Conservation (phyloP, 2,113 vertebrate genomes). For the Oncorhynchus mykiss region DNA sequence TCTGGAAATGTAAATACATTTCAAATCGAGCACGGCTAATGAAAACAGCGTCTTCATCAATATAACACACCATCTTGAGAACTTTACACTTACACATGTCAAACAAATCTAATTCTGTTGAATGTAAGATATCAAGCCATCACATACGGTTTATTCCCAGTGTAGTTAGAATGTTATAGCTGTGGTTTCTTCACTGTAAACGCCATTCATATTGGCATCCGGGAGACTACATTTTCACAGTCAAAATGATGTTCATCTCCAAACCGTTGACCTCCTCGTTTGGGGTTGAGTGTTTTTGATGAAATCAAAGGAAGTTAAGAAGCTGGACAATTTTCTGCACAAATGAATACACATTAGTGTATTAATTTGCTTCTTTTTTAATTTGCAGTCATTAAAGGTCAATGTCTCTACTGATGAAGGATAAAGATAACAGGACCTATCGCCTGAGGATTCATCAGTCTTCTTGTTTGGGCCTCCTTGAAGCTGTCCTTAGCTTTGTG, state of each 20-base stretch:
- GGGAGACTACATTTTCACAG: background rate
- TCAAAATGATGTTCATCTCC: background rate
- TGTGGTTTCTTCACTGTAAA: no score
- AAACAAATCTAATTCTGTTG: no score
- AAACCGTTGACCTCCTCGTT: background rate
- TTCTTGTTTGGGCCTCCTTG: background rate
- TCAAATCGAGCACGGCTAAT: background rate
- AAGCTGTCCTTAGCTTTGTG: background rate
- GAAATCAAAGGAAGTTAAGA: slow-evolving; percentile 1
- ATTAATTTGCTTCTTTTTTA: background rate
- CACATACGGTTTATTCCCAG: no score
- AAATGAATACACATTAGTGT: background rate
- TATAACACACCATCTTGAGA: no score
- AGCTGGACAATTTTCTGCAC: background rate
- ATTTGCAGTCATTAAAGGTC: slow-evolving; percentile 8
- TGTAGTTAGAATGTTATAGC: no score
- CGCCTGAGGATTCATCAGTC: background rate
- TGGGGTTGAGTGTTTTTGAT: background rate
- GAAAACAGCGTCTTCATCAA: background rate
- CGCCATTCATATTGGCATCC: background rate
- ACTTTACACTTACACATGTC: no score
- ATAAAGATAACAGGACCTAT: background rate
- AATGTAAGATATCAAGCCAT: no score
- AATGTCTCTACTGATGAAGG: background rate
- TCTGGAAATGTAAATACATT: background rate